Percentiles rank a stretch among this genome's conserved stretches.
Conservation (phyloP, 2,888 invertebrate species). For the Octodonta nipae region DNA sequence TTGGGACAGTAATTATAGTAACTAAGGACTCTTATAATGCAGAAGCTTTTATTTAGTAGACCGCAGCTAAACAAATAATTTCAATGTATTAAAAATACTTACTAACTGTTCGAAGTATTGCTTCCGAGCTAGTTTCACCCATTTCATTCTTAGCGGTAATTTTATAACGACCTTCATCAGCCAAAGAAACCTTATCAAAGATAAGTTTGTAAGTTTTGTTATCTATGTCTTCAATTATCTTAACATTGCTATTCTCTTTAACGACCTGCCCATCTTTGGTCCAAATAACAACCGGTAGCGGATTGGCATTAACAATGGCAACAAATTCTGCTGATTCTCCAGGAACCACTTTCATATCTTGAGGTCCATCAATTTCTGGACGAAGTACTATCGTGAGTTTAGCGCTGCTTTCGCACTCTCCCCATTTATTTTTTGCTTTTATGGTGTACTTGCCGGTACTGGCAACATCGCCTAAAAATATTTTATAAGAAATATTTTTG, state of each 20-base stretch:
- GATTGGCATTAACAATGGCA: conserved; percentile 75
- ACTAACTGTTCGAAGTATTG: conserved; percentile 62
- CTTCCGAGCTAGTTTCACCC: conserved; percentile 57
- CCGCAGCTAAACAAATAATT: too few species aligned
- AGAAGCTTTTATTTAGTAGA: too few species aligned
- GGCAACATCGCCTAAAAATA: conserved; percentile 45
- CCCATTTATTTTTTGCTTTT: conserved; percentile 68
- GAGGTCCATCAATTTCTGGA: conserved; percentile 65
- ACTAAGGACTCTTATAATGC: too few species aligned
- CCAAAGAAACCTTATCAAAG: conserved; percentile 54
- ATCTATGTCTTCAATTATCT: conserved; percentile 46
- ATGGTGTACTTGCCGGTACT: conserved; percentile 76
- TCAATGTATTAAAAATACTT: conserved; percentile 31
- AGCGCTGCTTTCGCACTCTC: conserved; percentile 58
- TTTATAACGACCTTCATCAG: conserved; percentile 67
- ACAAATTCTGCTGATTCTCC: conserved; percentile 64
- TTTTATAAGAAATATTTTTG: too few species aligned
- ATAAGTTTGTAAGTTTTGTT: conserved; percentile 56
- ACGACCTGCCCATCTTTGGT: conserved; percentile 51
- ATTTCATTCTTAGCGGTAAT: conserved; percentile 64
- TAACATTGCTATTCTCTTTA: conserved; percentile 43
- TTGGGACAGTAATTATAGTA: too few species aligned
- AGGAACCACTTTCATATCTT: conserved; percentile 59
- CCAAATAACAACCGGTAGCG: conserved; percentile 81
- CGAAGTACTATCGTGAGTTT: conserved; percentile 64